Percentiles rank a stretch among this genome's conserved stretches.
Conservation (phyloP, 2,113 vertebrate genomes). For the Cinclus cinclus region DNA sequence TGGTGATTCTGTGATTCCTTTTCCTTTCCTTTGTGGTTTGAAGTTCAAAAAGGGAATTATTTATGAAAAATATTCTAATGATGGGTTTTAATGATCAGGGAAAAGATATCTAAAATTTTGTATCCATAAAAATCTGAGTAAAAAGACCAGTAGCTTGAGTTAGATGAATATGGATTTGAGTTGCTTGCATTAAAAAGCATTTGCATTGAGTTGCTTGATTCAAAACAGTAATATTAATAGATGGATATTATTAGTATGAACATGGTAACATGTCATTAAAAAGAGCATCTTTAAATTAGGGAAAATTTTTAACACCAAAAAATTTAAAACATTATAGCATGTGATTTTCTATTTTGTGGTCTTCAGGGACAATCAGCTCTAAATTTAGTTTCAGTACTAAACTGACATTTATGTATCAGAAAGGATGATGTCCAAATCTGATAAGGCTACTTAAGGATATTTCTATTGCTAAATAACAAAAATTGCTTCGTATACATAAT, state of each 20-base stretch:
- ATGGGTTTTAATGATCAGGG: neutral
- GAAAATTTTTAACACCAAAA: neutral
- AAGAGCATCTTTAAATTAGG: neutral
- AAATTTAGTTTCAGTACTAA: neutral
- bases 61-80: neutral
- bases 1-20: neutral
- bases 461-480: neutral
- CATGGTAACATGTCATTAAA: neutral
- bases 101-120: neutral
- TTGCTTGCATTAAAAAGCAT: neutral
- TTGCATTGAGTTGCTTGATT: neutral
- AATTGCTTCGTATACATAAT: neutral
- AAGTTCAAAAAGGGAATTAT: neutral
- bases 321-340: fast-evolving
- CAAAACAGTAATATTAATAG: neutral
- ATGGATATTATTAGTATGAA: neutral
- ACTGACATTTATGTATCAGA: neutral
- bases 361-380: neutral
- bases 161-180: neutral
- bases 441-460: neutral
- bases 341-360: neutral
- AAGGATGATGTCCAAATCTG: neutral
- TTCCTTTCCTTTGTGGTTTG: neutral
- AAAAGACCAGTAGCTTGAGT: neutral
- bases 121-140: neutral